Percentiles rank a stretch among this genome's conserved stretches.
These are phyloP conservation scores for Tillus elongatus DNA, from an alignment of 2,888 invertebrate species.

Conservation along the genomic window DNA sequence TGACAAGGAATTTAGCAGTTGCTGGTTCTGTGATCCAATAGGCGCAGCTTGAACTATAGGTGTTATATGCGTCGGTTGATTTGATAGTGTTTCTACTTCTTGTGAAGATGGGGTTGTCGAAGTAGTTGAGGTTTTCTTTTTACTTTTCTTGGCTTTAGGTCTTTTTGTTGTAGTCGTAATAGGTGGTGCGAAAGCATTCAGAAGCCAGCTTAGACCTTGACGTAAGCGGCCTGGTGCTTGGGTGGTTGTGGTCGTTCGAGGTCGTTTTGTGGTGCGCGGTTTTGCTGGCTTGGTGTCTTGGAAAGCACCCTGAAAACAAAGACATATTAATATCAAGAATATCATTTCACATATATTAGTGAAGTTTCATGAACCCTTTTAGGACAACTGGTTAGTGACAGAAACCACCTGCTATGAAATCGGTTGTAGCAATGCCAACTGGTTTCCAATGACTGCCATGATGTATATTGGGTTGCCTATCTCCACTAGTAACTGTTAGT, in stretches of 20 bases:
- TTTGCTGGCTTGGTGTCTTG: slow-evolving; percentile 24
- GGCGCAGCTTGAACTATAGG: slow-evolving; percentile 33
- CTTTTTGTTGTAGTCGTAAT: slow-evolving; percentile 22
- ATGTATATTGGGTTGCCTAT: too few relatives aligned
- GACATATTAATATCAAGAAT: too few relatives aligned
- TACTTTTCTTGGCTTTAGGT: slow-evolving; percentile 19
- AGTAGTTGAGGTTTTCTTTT: slow-evolving; percentile 23
- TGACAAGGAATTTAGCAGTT: slow-evolving; percentile 25
- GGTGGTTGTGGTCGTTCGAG: slow-evolving; percentile 43
- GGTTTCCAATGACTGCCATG: too few relatives aligned
- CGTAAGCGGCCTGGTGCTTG: slow-evolving; percentile 41
- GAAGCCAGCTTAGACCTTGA: slow-evolving; percentile 39
- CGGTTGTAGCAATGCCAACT: too few relatives aligned
- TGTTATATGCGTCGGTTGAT: slow-evolving; percentile 35
- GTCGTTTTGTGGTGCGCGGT: slow-evolving; percentile 28
- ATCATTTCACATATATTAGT: too few relatives aligned
- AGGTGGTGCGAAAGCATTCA: slow-evolving; percentile 34
- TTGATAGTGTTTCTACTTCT: slow-evolving; percentile 29
- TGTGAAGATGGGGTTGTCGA: slow-evolving; percentile 21
- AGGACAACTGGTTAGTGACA: too few relatives aligned
- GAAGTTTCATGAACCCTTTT: too few relatives aligned
- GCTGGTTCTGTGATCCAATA: slow-evolving; percentile 14
- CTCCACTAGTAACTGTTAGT: too few relatives aligned
- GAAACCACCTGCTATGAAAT: too few relatives aligned
- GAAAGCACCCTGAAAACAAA: slow-evolving; percentile 25